phyloP scores from a whole-genome alignment of 2,113 vertebrate species.

The Hippocampus guttulatus region DNA sequence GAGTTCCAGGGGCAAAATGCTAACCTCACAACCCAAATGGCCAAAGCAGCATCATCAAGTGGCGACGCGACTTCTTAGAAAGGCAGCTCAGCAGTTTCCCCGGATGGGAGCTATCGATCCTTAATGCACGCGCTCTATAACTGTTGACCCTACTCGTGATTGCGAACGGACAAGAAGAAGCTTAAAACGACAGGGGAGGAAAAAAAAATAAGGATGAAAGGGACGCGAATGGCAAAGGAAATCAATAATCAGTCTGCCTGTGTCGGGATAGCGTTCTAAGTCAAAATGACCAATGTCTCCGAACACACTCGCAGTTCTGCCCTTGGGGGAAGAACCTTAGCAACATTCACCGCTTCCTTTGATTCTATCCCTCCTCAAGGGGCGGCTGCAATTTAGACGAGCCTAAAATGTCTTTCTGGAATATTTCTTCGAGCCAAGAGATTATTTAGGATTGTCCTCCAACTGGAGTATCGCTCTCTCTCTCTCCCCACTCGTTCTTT shows the following conservation, averaged over 20 bases:
- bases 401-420: not conserved
- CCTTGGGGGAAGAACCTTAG: conserved; percentile 8
- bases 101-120: conserved; percentile 35
- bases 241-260: conserved; percentile 40
- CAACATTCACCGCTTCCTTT: conserved; percentile 11
- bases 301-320: conserved; percentile 1
- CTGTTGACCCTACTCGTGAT: conserved; percentile 25
- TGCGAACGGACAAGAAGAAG: conserved; percentile 5
- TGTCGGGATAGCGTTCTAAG: conserved; percentile 35
- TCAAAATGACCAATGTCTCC: conserved; percentile 37
- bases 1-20: conserved; percentile 10
- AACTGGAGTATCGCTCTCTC: not conserved
- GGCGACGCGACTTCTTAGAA: conserved; percentile 2
- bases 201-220: conserved; percentile 15
- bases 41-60: conserved; percentile 3
- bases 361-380: too few species aligned
- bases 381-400: too few species aligned
- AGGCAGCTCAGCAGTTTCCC: conserved; percentile 12
- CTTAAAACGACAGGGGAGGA: conserved; percentile 12
- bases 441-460: not conserved
- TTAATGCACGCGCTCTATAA: conserved; percentile 33
- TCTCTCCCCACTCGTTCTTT: not conserved
- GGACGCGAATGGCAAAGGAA: conserved; percentile 33
- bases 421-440: conserved; percentile 8
- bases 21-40: not conserved